Evolutionary conservation across 92 coral and sea anemone species (phyloP).

Genomic region (Zoanthus gigantus): DNA sequence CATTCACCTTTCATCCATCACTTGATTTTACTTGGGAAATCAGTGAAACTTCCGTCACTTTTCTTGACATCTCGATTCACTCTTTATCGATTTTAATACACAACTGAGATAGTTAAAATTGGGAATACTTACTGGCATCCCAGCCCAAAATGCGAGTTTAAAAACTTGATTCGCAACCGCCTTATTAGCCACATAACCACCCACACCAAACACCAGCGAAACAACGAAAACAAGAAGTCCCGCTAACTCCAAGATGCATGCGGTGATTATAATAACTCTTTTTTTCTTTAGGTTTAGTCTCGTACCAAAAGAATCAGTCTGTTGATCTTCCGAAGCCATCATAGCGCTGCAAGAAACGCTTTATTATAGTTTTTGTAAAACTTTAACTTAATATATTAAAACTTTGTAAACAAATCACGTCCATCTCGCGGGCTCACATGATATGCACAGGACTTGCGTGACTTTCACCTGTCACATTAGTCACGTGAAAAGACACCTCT

Average conservation of each 20-base stretch:
- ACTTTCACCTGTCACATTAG: background rate
- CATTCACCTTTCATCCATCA: too few relatives aligned
- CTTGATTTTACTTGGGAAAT: too few relatives aligned
- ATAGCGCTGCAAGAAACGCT: background rate
- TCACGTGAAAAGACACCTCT: too few relatives aligned
- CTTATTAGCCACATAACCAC: background rate
- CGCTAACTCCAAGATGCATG: slow-evolving; percentile 17
- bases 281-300: slow-evolving; percentile 16
- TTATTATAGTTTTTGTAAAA: background rate
- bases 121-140: slow-evolving; percentile 40
- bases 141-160: slow-evolving; percentile 41
- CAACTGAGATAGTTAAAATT: background rate
- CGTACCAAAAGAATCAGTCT: slow-evolving; percentile 19
- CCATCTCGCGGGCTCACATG: background rate
- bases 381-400: background rate
- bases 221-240: slow-evolving; percentile 26
- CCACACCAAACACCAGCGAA: slow-evolving; percentile 22
- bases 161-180: slow-evolving; percentile 5
- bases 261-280: slow-evolving; percentile 32
- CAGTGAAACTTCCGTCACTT: too few relatives aligned
- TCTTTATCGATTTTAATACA: background rate
- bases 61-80: too few relatives aligned
- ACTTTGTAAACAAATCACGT: background rate
- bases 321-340: slow-evolving; percentile 24
- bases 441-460: background rate